Percentiles rank a stretch among this genome's conserved stretches.
These are phyloP conservation scores for Parnassius smintheus DNA, from an alignment of 2,888 invertebrate genomes.

Conservation along the genomic window DNA sequence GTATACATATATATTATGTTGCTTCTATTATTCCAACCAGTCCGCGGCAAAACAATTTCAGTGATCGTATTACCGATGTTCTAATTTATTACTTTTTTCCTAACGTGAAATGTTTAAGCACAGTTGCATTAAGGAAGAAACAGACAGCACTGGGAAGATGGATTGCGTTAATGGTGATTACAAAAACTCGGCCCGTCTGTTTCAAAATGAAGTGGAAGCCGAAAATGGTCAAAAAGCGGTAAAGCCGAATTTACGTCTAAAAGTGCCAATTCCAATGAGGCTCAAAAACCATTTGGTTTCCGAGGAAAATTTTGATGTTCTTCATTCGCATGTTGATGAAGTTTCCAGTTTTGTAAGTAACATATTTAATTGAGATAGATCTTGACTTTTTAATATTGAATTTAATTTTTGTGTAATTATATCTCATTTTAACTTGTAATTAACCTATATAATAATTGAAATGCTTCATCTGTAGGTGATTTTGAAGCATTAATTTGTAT, in stretches of 20 bases:
- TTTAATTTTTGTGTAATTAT: not conserved
- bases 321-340: constrained; percentile 59
- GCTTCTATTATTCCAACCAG: constrained; percentile 42
- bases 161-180: constrained; percentile 46
- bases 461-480: no score
- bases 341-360: constrained; percentile 59
- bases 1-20: constrained; percentile 65
- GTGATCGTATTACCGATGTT: constrained; percentile 27
- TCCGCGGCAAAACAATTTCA: constrained; percentile 31
- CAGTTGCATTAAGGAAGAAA: constrained; percentile 18
- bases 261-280: constrained; percentile 64
- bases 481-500: no score
- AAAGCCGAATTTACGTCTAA: constrained; percentile 60
- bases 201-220: constrained; percentile 52
- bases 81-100: constrained; percentile 4
- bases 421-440: not conserved
- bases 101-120: constrained; percentile 13
- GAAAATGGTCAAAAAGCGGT: constrained; percentile 44
- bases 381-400: not conserved
- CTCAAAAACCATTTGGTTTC: constrained; percentile 55
- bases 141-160: constrained; percentile 19
- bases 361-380: not conserved
- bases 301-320: constrained; percentile 57
- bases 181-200: constrained; percentile 48
- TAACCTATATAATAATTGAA: no score